Evolutionary conservation across 2,113 vertebrate species (phyloP), one percentile per base, ranked within the genome.

Genomic region (Anarrhichthys ocellatus): DNA sequence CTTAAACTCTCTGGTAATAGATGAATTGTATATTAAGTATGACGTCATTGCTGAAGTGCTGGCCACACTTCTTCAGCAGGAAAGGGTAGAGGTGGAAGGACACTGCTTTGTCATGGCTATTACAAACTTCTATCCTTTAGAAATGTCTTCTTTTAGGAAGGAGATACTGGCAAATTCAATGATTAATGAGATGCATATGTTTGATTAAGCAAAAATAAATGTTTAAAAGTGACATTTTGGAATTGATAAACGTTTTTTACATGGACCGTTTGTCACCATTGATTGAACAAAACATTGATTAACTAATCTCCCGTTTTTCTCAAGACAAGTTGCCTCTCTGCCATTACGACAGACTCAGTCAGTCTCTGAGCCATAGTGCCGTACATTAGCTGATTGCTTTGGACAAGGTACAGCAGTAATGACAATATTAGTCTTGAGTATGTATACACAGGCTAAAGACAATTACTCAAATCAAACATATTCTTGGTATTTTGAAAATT

Each of bases 341-440:
- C 5, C 27, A 34, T 56, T 38, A 34, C n/a, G 44, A 4, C 32
- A 48, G 10, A 24, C 73, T 72, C 40, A 17, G 8, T 32, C 17
- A 22, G 9, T 67, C 42, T 62, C 52, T 68, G 32, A 52, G 34
- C 40, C 32, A 27, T 9, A 62, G 52, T 46, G 11, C 27, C 27
- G 22, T 44, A 32, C 77, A 76, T 76, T 80, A 80, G 83, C 48
- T 71, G 77, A 76, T 80, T 85, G 56, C 40, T 61, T 76, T 44
- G 24, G 48, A 61, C 24, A 42, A 22, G 11, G 27, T 6, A 56
- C 24, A 44, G 20, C 17, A 0, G 34, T 32, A 61, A 22, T 59
- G 34, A 78, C 20, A 67, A 42, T n/a, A 48, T 2, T 2, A 24
- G 27, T 14, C 52, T 34, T 61, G 36, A 46, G 62, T 38, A 4